phyloP scores from a whole-genome alignment of 2,888 invertebrate species.

The Cecidostiba fungosa region DNA sequence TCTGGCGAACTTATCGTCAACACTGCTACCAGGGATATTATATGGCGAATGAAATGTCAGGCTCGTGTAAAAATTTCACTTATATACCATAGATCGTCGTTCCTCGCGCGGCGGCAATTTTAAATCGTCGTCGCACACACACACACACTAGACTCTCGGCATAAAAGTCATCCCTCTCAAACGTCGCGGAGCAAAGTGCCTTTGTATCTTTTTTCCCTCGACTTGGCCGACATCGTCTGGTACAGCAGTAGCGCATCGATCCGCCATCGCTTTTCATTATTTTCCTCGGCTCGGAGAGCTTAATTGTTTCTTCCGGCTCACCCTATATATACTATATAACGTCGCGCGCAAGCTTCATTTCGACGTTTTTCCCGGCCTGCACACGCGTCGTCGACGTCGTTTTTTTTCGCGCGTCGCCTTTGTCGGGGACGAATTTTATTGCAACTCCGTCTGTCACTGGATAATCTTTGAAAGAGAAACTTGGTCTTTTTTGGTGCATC shows the following conservation, averaged over 20 bases:
- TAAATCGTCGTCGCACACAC: neutral
- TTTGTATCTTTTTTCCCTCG: neutral
- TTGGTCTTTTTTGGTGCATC: neutral
- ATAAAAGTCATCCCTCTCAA: neutral
- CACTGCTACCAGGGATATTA: too few species aligned
- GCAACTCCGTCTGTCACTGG: neutral
- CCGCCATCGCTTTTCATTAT: conserved; percentile 38
- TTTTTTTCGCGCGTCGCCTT: conserved; percentile 18
- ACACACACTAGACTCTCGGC: neutral
- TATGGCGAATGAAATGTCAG: too few species aligned
- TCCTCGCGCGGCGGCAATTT: too few species aligned
- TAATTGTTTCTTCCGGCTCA: conserved; percentile 37
- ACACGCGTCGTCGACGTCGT: neutral
- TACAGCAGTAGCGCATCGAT: conserved; percentile 2
- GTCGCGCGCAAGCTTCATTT: neutral
- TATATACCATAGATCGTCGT: too few species aligned
- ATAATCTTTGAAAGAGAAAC: neutral
- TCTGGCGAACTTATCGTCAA: too few species aligned
- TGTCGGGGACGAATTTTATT: neutral
- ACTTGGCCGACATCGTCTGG: neutral
- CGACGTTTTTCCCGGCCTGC: neutral
- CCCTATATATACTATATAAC: neutral
- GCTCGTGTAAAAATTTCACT: too few species aligned
- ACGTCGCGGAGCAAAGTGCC: neutral
- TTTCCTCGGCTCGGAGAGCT: conserved; percentile 8